Evolutionary conservation across 2,888 invertebrate species (phyloP).

Genomic region (Bombylius major): DNA sequence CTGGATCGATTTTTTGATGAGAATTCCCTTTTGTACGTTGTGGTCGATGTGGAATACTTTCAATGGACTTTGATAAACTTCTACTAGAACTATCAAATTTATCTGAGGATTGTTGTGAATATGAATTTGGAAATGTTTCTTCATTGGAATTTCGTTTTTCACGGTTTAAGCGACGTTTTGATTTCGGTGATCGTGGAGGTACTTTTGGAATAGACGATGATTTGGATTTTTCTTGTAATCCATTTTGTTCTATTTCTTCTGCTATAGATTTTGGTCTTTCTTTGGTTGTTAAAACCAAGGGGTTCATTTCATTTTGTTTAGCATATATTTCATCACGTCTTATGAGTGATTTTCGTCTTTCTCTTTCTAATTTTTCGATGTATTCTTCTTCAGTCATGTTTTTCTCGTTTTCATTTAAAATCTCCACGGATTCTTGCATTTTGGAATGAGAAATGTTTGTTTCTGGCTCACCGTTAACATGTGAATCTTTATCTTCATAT

Average conservation of each 20-base stretch:
- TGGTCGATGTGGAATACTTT: conserved; percentile 16
- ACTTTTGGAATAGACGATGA: not conserved
- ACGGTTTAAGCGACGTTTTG: not conserved
- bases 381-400: conserved; percentile 12
- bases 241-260: not conserved
- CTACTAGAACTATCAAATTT: not conserved
- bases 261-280: not conserved
- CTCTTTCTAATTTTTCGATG: conserved; percentile 29
- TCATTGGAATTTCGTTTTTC: not conserved
- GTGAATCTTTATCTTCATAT: not conserved
- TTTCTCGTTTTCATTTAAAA: not conserved
- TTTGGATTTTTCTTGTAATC: not conserved
- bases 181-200: conserved; percentile 3
- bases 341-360: conserved; percentile 27
- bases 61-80: conserved; percentile 8
- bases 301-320: conserved; percentile 13
- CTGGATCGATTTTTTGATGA: conserved; percentile 21
- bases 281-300: not conserved
- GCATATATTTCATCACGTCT: conserved; percentile 28
- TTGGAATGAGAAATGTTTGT: too few relatives aligned
- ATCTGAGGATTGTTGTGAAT: not conserved
- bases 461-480: not conserved
- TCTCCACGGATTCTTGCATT: not conserved
- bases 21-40: conserved; percentile 11
- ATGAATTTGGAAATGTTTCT: not conserved